Base-by-base conservation (phyloP, 2,888 invertebrate genomes). In the Heterodera filipjevi region DNA sequence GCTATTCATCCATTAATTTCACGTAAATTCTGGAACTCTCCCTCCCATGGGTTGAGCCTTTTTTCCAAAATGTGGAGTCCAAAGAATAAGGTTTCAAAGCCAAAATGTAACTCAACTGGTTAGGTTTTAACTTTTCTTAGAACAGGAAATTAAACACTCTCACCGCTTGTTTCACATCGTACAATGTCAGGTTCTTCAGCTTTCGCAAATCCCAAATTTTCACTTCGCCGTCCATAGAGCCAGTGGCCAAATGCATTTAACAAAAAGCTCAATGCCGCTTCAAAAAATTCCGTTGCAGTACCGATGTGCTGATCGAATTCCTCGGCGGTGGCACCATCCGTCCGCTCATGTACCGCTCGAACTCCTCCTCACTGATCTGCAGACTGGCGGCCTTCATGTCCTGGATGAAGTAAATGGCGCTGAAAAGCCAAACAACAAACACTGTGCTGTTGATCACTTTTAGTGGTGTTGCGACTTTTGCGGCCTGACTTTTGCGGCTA, bases 121-220 rank as follows among this genome's bases (percentile, higher is more conserved):
- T n/a, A n/a, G n/a, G n/a, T n/a, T n/a, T n/a, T n/a, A n/a, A n/a
- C n/a, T n/a, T n/a, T n/a, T n/a, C n/a, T n/a, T n/a, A n/a, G n/a
- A n/a, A n/a, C 14, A 64, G 19, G 22, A 16, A 44, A 32, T 1
- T 44, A 22, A 32, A 0, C 33, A 27, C 33, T 53, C 71, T 46
- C 16, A 79, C 73, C 64, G 46, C 53, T 46, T 80, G 71, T 53
- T 94, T 95, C 8, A 94, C 93, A 86, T 97, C 96, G 82, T 96
- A 96, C 85, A 98, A 90, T 89, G 94, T 94, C 80, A 99, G 93
- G 0, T 96, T 97, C 91, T 95, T 97, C 90, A 99, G 91, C 91
- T 98, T 99, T 70, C 99, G 92, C 91, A 99, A 93, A 93, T 99
- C 99, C 99, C 99, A 99, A 19, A 99, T 92, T 90, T 97, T 98